These are phyloP conservation scores for Eurystomus glaucurus DNA, from an alignment of 2,797 vertebrate genomes.

Conservation along the genomic window DNA sequence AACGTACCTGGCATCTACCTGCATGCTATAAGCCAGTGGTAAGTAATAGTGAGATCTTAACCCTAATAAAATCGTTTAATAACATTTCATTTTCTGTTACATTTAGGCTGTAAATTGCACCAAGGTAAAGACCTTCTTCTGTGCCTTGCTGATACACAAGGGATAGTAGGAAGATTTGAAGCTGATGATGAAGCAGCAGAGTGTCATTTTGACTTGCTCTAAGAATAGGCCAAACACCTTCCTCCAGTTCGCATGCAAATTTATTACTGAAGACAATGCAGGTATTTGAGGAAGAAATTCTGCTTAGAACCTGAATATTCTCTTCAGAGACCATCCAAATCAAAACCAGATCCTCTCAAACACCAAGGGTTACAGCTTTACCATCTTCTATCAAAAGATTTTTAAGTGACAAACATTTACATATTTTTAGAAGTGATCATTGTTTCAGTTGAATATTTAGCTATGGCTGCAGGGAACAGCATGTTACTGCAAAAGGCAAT, in stretches of 20 bases:
- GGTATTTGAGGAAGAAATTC: neutral
- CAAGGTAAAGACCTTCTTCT: neutral
- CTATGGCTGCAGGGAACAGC: neutral
- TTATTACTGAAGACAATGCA: conserved; percentile 31
- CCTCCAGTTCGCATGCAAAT: conserved; percentile 52
- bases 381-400: neutral
- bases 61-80: neutral
- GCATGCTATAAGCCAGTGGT: neutral
- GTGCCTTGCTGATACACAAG: neutral
- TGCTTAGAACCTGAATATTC: neutral
- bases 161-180: neutral
- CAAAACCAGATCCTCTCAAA: neutral
- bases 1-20: neutral
- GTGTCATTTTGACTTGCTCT: conserved; percentile 16
- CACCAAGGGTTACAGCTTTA: neutral
- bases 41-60: neutral
- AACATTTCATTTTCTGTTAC: neutral
- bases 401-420: neutral
- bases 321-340: neutral
- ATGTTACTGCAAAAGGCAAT: neutral
- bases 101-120: neutral
- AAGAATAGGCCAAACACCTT: conserved; percentile 57
- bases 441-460: neutral
- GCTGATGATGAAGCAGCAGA: neutral
- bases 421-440: neutral